phyloP scores from a whole-genome alignment of 2,113 vertebrate genomes.

The Phyllostomus discolor region DNA sequence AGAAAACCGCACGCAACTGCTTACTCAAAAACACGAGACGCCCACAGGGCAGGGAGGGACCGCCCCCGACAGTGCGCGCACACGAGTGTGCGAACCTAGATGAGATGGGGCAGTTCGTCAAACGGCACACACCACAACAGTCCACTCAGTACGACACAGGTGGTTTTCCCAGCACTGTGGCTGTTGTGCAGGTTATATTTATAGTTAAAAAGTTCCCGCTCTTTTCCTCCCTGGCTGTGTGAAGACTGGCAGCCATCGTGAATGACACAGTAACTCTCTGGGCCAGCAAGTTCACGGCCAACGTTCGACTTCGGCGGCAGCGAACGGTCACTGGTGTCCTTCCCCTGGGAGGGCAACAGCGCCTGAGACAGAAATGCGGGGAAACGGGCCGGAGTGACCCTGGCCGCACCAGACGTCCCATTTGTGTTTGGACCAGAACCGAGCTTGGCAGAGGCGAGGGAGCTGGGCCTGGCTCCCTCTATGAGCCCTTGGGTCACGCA shows the following conservation, averaged over 20 bases:
- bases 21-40: not conserved
- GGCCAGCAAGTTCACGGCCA: not conserved
- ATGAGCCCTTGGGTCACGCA: not conserved
- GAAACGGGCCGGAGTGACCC: not conserved
- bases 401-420: rapidly evolving
- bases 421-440: rapidly evolving
- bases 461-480: not conserved
- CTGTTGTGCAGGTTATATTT: not conserved
- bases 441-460: not conserved
- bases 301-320: rapidly evolving
- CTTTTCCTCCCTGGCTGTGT: not conserved
- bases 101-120: too few relatives aligned
- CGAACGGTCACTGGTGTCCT: not conserved
- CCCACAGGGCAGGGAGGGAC: not conserved
- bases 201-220: not conserved
- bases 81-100: not conserved
- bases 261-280: not conserved
- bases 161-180: not conserved
- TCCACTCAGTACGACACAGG: too few relatives aligned
- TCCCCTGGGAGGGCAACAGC: not conserved
- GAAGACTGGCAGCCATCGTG: not conserved
- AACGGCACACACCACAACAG: not conserved
- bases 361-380: not conserved
- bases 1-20: not conserved
- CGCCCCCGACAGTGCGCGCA: not conserved